Percentiles rank a stretch among this genome's conserved stretches.
Evolutionary conservation across 2,113 vertebrate genomes (phyloP).

Genomic region (Egretta garzetta): DNA sequence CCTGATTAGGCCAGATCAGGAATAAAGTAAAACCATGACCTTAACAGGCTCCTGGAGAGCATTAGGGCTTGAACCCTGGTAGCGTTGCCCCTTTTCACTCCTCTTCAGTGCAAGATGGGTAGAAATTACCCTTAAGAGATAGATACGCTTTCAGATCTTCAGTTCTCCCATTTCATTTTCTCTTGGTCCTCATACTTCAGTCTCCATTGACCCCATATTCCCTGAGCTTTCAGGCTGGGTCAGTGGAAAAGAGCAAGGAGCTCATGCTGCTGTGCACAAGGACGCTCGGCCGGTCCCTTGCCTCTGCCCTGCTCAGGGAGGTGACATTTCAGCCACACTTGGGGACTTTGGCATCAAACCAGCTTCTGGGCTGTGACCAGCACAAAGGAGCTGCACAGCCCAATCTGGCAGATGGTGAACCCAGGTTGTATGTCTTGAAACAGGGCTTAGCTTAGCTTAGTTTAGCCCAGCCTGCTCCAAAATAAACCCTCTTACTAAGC

Average conservation of each 20-base stretch:
- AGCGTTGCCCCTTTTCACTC: background rate
- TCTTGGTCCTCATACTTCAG: background rate
- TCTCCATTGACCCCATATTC: background rate
- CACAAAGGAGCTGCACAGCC: background rate
- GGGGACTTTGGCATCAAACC: background rate
- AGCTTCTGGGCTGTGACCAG: background rate
- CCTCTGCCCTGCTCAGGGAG: background rate
- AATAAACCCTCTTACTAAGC: background rate
- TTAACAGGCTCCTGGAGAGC: background rate
- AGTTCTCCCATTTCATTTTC: background rate
- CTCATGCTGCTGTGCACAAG: background rate
- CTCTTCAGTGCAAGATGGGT: background rate
- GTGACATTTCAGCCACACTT: background rate
- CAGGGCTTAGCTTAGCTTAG: background rate
- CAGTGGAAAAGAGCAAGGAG: background rate
- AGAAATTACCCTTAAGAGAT: background rate
- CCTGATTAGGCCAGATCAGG: fast-evolving
- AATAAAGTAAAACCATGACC: background rate
- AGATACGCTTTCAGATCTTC: background rate
- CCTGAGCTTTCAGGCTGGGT: background rate
- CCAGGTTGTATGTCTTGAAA: background rate
- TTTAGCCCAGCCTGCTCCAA: background rate
- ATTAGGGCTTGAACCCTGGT: background rate
- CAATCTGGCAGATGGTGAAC: background rate
- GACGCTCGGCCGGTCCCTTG: background rate